Conservation (phyloP, 2,888 invertebrate species). For the Leptopilina syphax region DNA sequence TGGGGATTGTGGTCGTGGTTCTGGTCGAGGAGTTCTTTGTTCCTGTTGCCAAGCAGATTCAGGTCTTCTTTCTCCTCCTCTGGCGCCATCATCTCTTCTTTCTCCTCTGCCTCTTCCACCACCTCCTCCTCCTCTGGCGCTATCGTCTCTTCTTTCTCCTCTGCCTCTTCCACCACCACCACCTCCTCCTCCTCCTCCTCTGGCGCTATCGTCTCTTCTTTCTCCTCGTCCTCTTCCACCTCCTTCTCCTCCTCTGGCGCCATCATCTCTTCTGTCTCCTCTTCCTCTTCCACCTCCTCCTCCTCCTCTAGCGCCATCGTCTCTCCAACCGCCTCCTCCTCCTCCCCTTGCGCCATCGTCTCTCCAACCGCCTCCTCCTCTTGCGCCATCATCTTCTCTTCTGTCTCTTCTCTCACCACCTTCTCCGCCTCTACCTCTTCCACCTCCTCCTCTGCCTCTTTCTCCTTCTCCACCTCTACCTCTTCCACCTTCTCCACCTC, state of each 20-base stretch:
- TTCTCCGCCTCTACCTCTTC: not conserved
- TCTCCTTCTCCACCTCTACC: not conserved
- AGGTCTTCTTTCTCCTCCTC: not conserved
- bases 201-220: not conserved
- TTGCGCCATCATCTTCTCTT: conserved; percentile 66
- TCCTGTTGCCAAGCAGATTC: not conserved
- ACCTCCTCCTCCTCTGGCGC: not conserved
- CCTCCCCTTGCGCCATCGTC: not conserved
- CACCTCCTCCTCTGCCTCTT: not conserved
- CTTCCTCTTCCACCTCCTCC: not conserved
- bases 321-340: not conserved
- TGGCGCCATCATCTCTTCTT: not conserved
- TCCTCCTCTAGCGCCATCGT: not conserved
- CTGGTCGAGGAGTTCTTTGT: not conserved
- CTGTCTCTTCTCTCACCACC: not conserved
- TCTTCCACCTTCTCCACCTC: conserved; percentile 1
- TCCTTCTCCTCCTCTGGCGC: not conserved
- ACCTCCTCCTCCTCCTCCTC: not conserved
- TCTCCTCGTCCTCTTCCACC: not conserved
- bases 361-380: conserved; percentile 62
- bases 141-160: not conserved
- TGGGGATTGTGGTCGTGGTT: not conserved
- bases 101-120: not conserved
- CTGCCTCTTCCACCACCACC: no score
- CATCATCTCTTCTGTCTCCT: not conserved